phyloP scores from a whole-genome alignment of 37 sponge, comb jelly and placozoan genomes.

The Dysidea cf. avara region DNA sequence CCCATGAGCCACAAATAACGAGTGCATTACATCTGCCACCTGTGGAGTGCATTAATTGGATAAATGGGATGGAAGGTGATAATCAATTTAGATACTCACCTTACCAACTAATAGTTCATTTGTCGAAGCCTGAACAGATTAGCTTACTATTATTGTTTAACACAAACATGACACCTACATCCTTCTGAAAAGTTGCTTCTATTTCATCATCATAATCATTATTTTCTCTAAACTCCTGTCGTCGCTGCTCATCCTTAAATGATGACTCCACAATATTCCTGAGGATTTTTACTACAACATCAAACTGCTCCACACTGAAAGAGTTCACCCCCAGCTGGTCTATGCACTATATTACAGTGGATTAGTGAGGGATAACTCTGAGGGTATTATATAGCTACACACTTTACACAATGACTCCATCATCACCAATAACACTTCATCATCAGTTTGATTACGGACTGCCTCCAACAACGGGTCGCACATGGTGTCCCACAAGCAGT shows the following conservation, averaged over 20 bases:
- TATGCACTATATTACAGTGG: too few relatives aligned
- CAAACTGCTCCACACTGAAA: constrained; percentile 84
- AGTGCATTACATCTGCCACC: constrained; percentile 92
- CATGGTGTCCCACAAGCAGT: too few relatives aligned
- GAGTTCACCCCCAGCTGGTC: constrained; percentile 87
- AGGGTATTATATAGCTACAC: too few relatives aligned
- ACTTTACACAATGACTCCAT: constrained; percentile 81
- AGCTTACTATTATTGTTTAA: too few relatives aligned
- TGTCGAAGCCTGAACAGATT: constrained; percentile 39
- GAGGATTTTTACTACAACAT: constrained; percentile 65
- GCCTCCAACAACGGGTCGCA: too few relatives aligned
- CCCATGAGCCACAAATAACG: constrained; percentile 83
- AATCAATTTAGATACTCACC: too few relatives aligned
- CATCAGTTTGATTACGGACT: constrained; percentile 83
- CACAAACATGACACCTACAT: too few relatives aligned
- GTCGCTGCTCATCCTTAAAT: constrained; percentile 70
- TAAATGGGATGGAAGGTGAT: background rate
- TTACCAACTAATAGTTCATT: constrained; percentile 80
- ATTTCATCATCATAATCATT: constrained; percentile 98
- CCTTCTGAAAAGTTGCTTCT: constrained; percentile 90
- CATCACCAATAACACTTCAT: constrained; percentile 82
- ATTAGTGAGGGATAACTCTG: too few relatives aligned
- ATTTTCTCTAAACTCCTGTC: constrained; percentile 71
- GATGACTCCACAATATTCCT: constrained; percentile 67
- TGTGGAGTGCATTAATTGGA: constrained; percentile 10